A percentile compares a stretch with the other conserved stretches of the same genome.
phyloP scores from a whole-genome alignment of 2,113 vertebrate genomes.

The Propithecus coquereli region DNA sequence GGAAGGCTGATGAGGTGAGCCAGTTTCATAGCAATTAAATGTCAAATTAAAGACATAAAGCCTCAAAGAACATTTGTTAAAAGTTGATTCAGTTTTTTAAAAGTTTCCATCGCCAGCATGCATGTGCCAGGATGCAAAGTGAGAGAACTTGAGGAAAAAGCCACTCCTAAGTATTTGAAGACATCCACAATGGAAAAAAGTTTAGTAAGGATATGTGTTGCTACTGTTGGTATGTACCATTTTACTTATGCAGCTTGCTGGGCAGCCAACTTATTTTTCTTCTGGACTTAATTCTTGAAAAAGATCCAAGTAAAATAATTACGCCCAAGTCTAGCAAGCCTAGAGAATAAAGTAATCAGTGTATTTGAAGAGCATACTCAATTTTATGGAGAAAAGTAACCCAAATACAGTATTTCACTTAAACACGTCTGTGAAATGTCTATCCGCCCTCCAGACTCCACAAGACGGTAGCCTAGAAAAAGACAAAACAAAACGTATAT shows the following conservation, averaged over 20 bases:
- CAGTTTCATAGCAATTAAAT: background rate
- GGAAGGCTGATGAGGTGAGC: background rate
- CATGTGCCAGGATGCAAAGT: background rate
- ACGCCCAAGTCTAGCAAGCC: background rate
- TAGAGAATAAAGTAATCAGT: background rate
- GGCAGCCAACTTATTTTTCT: slow-evolving; percentile 34
- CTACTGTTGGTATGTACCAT: background rate
- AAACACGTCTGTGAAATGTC: background rate
- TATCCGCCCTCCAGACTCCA: background rate
- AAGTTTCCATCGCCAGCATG: slow-evolving; percentile 2
- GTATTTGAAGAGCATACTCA: background rate
- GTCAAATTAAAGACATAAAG: slow-evolving; percentile 3
- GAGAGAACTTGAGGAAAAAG: background rate
- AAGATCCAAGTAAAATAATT: slow-evolving; percentile 30
- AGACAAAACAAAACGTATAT: background rate
- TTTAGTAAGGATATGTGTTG: slow-evolving; percentile 20
- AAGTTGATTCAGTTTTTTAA: background rate
- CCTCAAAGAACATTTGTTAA: slow-evolving; percentile 1
- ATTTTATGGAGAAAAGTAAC: background rate
- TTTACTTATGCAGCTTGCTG: slow-evolving; percentile 20
- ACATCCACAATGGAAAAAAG: background rate
- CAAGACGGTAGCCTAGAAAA: slow-evolving; percentile 55
- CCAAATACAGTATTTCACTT: slow-evolving; percentile 29
- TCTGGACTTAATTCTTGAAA: slow-evolving; percentile 32
- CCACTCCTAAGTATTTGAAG: slow-evolving; percentile 4